These are phyloP conservation scores for Anarsia innoxiella DNA, from an alignment of 2,888 invertebrate genomes.

Conservation along the genomic window DNA sequence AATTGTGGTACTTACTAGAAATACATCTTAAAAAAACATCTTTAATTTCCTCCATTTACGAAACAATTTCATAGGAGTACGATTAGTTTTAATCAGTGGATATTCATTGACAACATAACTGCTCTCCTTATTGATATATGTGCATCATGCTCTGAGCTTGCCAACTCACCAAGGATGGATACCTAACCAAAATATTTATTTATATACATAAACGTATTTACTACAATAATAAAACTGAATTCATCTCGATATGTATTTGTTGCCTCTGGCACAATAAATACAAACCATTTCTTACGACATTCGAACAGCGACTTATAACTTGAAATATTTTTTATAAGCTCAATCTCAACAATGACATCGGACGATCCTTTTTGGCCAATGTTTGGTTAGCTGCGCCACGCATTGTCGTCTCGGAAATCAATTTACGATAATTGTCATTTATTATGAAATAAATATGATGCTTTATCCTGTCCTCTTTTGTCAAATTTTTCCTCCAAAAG, in stretches of 20 bases:
- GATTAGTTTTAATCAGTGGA: too few relatives aligned
- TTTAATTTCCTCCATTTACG: too few relatives aligned
- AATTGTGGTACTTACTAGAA: too few relatives aligned
- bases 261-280: slow-evolving; percentile 52
- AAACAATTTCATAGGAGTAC: too few relatives aligned
- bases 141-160: too few relatives aligned
- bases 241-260: slow-evolving; percentile 62
- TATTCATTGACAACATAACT: too few relatives aligned
- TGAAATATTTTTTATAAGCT: slow-evolving; percentile 36
- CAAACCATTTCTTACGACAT: slow-evolving; percentile 41
- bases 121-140: too few relatives aligned
- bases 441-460: slow-evolving; percentile 75
- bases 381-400: slow-evolving; percentile 79
- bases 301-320: slow-evolving; percentile 28
- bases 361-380: slow-evolving; percentile 76
- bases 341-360: slow-evolving; percentile 56
- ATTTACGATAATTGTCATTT: slow-evolving; percentile 75
- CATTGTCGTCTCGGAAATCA: slow-evolving; percentile 65
- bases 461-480: slow-evolving; percentile 55
- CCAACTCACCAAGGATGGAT: too few relatives aligned
- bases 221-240: slow-evolving; percentile 31
- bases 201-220: too few relatives aligned
- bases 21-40: too few relatives aligned
- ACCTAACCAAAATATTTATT: too few relatives aligned
- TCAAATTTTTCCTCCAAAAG: slow-evolving; percentile 39